Conservation (phyloP, 2,797 vertebrate species). For the Siniperca obscura region DNA sequence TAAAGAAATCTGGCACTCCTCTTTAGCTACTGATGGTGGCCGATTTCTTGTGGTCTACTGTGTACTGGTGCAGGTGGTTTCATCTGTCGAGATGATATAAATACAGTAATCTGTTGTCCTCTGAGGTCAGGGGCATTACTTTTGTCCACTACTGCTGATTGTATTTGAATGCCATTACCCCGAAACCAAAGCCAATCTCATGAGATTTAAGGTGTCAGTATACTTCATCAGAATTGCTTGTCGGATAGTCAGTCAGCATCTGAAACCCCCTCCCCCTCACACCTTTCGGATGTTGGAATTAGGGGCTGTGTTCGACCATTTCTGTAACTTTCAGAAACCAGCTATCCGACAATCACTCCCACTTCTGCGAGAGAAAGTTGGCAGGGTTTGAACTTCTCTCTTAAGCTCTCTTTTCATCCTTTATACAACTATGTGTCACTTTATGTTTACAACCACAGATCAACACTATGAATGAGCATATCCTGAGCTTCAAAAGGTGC, state of each 20-base stretch:
- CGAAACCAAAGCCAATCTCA: not conserved
- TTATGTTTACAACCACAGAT: not conserved
- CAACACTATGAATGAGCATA: not conserved
- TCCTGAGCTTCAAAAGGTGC: not conserved
- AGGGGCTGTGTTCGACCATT: not conserved
- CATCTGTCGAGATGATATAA: conserved; percentile 6
- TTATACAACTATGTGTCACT: not conserved
- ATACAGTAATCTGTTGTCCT: not conserved
- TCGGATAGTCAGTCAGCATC: not conserved
- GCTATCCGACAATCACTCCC: too few relatives aligned
- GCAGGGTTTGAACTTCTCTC: not conserved
- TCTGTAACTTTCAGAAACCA: too few relatives aligned
- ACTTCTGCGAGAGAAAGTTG: not conserved
- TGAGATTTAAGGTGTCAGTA: not conserved
- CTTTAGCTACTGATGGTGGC: conserved; percentile 21
- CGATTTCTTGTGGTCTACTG: not conserved
- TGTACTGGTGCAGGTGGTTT: not conserved
- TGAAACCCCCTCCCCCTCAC: too few relatives aligned
- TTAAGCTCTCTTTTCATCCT: not conserved
- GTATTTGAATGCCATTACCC: not conserved
- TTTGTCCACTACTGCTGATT: not conserved
- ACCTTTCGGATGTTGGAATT: not conserved
- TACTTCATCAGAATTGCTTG: not conserved
- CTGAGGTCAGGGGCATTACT: not conserved
- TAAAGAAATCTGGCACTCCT: conserved; percentile 15